A percentile compares a stretch with the other conserved stretches of the same genome.
These are phyloP conservation scores for Aphaenogaster ashmeadi DNA, from an alignment of 1,140 invertebrate genomes.

Conservation along the genomic window DNA sequence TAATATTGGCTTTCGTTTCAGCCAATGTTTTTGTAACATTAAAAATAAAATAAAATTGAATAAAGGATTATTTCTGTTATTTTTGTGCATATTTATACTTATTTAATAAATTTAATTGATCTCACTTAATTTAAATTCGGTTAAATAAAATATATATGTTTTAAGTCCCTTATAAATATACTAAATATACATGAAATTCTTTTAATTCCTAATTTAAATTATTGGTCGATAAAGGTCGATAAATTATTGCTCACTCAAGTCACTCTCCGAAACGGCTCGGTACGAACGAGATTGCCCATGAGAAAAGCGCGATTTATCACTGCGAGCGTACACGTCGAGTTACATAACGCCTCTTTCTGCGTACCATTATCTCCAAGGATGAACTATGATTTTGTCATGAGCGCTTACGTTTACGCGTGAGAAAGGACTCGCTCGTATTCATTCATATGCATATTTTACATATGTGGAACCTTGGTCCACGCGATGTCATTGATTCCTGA, in stretches of 20 bases:
- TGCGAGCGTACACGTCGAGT: not conserved
- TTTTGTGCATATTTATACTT: not conserved
- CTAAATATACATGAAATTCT: not conserved
- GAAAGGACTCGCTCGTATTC: slow-evolving; percentile 40
- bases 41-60: slow-evolving; percentile 7
- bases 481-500: not conserved
- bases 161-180: not conserved
- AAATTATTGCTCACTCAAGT: not conserved
- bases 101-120: not conserved
- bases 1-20: not conserved
- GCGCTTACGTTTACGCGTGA: slow-evolving; percentile 31
- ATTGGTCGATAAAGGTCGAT: not conserved
- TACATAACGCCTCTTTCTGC: slow-evolving; percentile 33
- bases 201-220: not conserved
- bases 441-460: slow-evolving; percentile 10
- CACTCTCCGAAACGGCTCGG: not conserved
- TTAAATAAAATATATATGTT: not conserved
- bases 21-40: not conserved
- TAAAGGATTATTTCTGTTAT: not conserved
- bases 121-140: not conserved
- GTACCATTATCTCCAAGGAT: slow-evolving; percentile 43
- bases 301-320: slow-evolving; percentile 42
- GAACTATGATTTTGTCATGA: slow-evolving; percentile 23
- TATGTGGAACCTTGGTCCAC: not conserved
- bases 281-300: not conserved